A percentile compares a stretch with the other conserved stretches of the same genome.
Conservation (phyloP, 2,797 vertebrate species). For the Sebastes goodei region DNA sequence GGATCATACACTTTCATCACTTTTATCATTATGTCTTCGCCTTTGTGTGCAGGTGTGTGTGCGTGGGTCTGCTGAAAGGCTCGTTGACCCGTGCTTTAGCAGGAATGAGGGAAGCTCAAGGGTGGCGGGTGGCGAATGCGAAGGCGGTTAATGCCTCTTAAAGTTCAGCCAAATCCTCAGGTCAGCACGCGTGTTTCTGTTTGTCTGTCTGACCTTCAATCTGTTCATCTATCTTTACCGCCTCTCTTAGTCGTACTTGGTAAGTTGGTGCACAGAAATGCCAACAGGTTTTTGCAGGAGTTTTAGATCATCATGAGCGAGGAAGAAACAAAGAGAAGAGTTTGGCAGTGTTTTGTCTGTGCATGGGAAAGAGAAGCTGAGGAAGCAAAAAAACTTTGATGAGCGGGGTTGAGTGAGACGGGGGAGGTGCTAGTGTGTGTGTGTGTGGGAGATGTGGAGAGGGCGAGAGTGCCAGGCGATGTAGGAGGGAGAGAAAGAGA, state of each 20-base stretch:
- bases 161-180: conserved; percentile 67
- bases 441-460: conserved; percentile 40
- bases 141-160: conserved; percentile 41
- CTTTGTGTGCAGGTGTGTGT: conserved; percentile 17
- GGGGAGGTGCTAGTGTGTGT: conserved; percentile 37
- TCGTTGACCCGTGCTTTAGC: conserved; percentile 35
- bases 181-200: conserved; percentile 29
- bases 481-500: conserved; percentile 59
- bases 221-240: conserved; percentile 7
- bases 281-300: not conserved
- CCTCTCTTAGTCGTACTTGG: not conserved
- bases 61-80: conserved; percentile 17
- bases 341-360: conserved; percentile 42
- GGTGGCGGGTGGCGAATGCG: conserved; percentile 30
- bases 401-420: conserved; percentile 48
- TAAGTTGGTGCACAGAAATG: not conserved
- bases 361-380: conserved; percentile 61
- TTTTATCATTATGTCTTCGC: conserved; percentile 59
- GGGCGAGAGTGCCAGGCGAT: conserved; percentile 65
- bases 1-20: conserved; percentile 59
- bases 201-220: conserved; percentile 48
- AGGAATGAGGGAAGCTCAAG: conserved; percentile 27
- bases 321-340: conserved; percentile 11
- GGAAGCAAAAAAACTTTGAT: conserved; percentile 64
- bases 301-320: not conserved